phyloP scores from a whole-genome alignment of 2,888 invertebrate species.

The Drepanosiphum platanoidis region DNA sequence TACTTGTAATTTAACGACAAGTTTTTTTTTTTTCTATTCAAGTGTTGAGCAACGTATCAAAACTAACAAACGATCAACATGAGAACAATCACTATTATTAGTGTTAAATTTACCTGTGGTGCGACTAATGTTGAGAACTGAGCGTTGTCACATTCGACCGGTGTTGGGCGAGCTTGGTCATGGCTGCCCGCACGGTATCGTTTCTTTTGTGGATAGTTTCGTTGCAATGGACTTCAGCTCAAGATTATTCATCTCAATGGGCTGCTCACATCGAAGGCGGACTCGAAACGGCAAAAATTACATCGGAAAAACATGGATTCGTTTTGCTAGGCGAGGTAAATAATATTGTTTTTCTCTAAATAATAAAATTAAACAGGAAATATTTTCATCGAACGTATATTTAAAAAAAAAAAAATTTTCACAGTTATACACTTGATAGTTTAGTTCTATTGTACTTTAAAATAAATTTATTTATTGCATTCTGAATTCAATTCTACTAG shows the following conservation, averaged over 20 bases:
- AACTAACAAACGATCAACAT: background rate
- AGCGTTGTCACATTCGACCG: slow-evolving; percentile 45
- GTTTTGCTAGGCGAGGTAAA: slow-evolving; percentile 71
- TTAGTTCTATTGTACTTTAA: background rate
- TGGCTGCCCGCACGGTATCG: slow-evolving; percentile 56
- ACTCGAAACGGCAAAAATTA: slow-evolving; percentile 68
- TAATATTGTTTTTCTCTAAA: slow-evolving; percentile 49
- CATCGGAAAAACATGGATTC: slow-evolving; percentile 73
- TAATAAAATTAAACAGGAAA: no score
- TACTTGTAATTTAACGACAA: background rate
- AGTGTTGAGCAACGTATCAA: background rate
- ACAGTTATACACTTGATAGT: no score
- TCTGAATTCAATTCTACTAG: no score
- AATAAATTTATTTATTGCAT: no score
- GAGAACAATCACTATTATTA: background rate
- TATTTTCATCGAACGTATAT: no score
- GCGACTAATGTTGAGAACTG: slow-evolving; percentile 57
- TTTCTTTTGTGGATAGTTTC: slow-evolving; percentile 36
- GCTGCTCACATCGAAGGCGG: slow-evolving; percentile 73
- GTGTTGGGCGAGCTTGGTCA: slow-evolving; percentile 52
- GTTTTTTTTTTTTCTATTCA: background rate
- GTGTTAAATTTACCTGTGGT: slow-evolving; percentile 15
- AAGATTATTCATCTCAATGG: slow-evolving; percentile 72
- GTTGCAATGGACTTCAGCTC: slow-evolving; percentile 24
- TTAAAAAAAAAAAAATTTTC: no score